These are phyloP conservation scores for Cryptocephalus primarius DNA, from an alignment of 2,888 invertebrate species.

Conservation along the genomic window DNA sequence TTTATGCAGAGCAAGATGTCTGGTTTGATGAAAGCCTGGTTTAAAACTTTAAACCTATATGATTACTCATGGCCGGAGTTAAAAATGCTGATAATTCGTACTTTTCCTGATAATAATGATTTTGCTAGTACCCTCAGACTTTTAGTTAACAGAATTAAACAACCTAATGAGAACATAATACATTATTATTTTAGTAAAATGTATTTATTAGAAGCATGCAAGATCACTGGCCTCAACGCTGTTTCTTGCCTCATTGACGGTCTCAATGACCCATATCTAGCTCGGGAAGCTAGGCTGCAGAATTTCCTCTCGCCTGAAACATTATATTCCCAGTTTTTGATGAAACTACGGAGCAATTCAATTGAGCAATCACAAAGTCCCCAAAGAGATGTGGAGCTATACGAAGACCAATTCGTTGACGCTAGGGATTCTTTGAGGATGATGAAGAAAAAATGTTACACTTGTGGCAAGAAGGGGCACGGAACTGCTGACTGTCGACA, in stretches of 20 bases:
- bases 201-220: constrained; percentile 24
- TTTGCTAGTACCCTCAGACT: constrained; percentile 20
- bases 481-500: constrained; percentile 13
- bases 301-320: constrained; percentile 22
- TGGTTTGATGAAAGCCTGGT: constrained; percentile 25
- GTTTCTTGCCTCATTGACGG: constrained; percentile 25
- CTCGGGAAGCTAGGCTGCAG: constrained; percentile 17
- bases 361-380: not conserved
- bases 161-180: constrained; percentile 19
- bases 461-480: constrained; percentile 18
- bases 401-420: not conserved
- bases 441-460: constrained; percentile 11
- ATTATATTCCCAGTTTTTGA: constrained; percentile 20
- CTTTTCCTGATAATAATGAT: constrained; percentile 23
- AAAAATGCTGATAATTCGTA: constrained; percentile 21
- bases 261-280: constrained; percentile 16
- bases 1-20: constrained; percentile 21
- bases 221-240: constrained; percentile 23
- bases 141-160: constrained; percentile 18
- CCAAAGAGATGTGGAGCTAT: not conserved
- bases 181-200: constrained; percentile 25
- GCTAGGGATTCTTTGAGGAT: constrained; percentile 1
- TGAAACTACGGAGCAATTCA: constrained; percentile 7
- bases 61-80: constrained; percentile 25
- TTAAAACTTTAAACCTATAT: constrained; percentile 18